Base-by-base conservation (phyloP, 2,797 vertebrate genomes). In the Sitta carolinensis region DNA sequence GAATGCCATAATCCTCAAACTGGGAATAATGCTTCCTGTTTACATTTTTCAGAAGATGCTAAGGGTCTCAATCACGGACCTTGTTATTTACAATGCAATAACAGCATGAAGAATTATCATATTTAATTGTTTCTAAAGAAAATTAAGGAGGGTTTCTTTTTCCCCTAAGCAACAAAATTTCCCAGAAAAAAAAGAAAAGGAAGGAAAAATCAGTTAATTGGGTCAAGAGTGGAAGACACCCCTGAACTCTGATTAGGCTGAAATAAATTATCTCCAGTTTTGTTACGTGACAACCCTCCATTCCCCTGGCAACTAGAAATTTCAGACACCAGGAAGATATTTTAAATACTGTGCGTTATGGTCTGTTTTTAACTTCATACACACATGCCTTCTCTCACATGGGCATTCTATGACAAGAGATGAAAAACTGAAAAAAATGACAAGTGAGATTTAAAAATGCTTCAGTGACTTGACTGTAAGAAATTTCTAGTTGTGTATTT, bases 241-340 rank as follows among this genome's bases (percentile, higher is more conserved):
- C 63, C 77, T 93, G 82, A 97, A 93, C 89, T 85, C 66, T 5
- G 11, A 94, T 89, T 81, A 98, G 96, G 72, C 82, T 93, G 84
- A 96, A 89, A 96, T 73, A 87, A 83, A 97, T 89, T 90, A 94
- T 92, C 82, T 92, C 83, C 78, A 87, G 54, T 84, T 96, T 96
- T 93, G 93, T 91, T 58, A 89, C 0, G 32, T 93, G 90, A 95
- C 94, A 97, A 91, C 36, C n/a, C 58, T 94, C 74, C 89, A 90
- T 92, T 81, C 88, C 95, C 95, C 94, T 89, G 91, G 97, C 95
- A 96, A 94, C 94, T 96, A 14, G 51, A 92, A 96, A 93, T 90
- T 96, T 98, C 97, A 97, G 96, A 97, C 76, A 97, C 95, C 89
- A 94, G 70, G 78, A 92, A 96, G 93, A 81, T 97, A 94, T 96